A percentile compares a stretch with the other conserved stretches of the same genome.
Conservation (phyloP, 2,888 invertebrate species). For the Drosophila neotestacea region DNA sequence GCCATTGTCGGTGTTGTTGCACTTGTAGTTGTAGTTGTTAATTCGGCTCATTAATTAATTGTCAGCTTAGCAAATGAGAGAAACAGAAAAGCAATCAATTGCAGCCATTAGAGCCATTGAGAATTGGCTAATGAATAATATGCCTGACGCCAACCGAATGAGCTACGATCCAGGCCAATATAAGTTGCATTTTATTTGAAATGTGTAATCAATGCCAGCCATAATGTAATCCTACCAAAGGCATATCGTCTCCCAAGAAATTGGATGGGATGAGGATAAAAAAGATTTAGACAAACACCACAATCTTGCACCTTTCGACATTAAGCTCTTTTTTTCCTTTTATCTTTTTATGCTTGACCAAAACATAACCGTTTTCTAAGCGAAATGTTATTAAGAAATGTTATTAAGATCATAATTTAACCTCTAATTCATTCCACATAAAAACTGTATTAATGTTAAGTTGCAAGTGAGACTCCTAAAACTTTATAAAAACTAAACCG, state of each 20-base stretch:
- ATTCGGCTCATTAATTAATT: slow-evolving; percentile 36
- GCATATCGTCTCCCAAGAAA: neutral
- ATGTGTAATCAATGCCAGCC: neutral
- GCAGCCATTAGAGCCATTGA: slow-evolving; percentile 5
- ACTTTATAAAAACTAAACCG: no score
- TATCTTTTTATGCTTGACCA: no score
- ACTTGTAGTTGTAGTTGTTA: slow-evolving; percentile 12
- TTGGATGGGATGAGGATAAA: neutral
- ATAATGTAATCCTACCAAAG: neutral
- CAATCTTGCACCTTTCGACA: no score
- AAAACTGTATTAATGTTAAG: no score
- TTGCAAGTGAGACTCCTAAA: no score
- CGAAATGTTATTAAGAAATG: no score
- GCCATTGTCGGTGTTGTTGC: neutral
- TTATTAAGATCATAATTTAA: no score
- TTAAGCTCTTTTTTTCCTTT: no score
- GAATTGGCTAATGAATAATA: slow-evolving; percentile 17
- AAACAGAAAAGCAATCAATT: slow-evolving; percentile 22
- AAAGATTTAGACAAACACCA: neutral
- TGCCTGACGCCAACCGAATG: slow-evolving; percentile 14
- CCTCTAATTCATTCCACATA: no score
- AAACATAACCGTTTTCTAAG: no score
- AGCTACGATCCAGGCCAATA: slow-evolving; percentile 11
- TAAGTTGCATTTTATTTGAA: slow-evolving; percentile 2
- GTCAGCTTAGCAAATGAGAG: slow-evolving; percentile 49